A percentile compares a stretch with the other conserved stretches of the same genome.
These are phyloP conservation scores for Catharus ustulatus DNA, from an alignment of 2,797 vertebrate species.

Conservation along the genomic window DNA sequence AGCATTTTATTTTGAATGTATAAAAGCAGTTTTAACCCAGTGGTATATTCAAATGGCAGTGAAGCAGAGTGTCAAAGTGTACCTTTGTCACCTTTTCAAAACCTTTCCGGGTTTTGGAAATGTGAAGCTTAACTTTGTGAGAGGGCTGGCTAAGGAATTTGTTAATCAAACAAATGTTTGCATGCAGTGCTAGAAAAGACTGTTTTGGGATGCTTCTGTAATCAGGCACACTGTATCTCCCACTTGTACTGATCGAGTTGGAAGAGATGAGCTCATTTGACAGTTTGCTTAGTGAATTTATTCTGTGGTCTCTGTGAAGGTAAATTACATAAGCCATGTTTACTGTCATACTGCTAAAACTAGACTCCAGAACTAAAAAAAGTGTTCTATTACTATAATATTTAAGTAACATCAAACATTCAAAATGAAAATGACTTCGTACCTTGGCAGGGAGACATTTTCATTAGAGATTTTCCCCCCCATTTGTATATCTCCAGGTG, in stretches of 20 bases:
- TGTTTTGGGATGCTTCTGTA: background rate
- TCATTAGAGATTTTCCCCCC: background rate
- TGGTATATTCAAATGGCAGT: background rate
- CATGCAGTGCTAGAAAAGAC: background rate
- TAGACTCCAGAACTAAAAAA: background rate
- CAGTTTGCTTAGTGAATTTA: background rate
- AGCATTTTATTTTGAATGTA: background rate
- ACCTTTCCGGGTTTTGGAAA: background rate
- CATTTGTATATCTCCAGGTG: constrained; percentile 78
- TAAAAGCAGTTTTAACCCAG: background rate
- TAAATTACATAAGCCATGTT: background rate
- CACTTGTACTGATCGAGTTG: background rate
- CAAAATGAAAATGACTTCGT: background rate
- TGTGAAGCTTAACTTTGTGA: background rate
- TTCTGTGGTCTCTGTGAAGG: background rate
- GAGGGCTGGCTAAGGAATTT: background rate
- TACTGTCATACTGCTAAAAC: background rate
- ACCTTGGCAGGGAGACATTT: background rate
- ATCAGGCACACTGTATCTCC: background rate
- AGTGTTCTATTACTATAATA: background rate
- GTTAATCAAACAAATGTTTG: background rate
- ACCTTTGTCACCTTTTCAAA: background rate
- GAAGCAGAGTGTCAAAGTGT: background rate
- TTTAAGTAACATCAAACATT: background rate
- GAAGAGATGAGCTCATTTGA: background rate